Evolutionary conservation across 2,113 vertebrate species (phyloP), one percentile per base, ranked within the genome.

Genomic region (Lanius ludovicianus): DNA sequence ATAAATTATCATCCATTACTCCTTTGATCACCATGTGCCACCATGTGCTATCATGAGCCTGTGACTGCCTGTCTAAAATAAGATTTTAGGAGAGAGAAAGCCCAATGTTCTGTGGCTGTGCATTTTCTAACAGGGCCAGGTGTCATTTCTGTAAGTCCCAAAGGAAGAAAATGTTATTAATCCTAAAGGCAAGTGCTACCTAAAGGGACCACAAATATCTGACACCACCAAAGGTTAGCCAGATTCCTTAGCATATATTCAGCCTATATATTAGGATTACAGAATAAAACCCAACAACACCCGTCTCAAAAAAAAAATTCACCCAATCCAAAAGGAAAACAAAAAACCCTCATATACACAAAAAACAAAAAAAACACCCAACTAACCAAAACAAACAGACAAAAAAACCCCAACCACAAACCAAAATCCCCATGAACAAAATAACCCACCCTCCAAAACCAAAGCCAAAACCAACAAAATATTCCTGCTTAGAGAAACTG

Each of bases 231-330:
- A 78, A 67, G 8, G 2, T 52, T 44, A 56, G 10, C 28, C 10
- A 17, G 12, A 62, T 75, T 90, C 47, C 11, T 59, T 42, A 35
- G 24, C 10, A 31, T 28, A 63, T 28, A 76, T 79, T 79, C 28
- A 83, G 52, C 14, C 46, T 82, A 42, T 4, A 37, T 31, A 49
- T 1, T 18, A 57, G 22, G 15, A 68, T 31, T 62, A 47, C 7
- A 56, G 30, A 50, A 39, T 59, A 42, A 46, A 8, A 2, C 7
- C 37, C 7, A 56, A 56, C 12, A 31, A 19, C 46, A 25, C 6
- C 12, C 4, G 12, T 5, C 12, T 11, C 16, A 17, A 16, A 46
- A 28, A 28, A 69, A 30, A 10, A 0, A 3, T 16, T 10, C 19
- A 25, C 3, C 12, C 24, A 41, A n/a, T 44, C 25, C 16, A 47